These are phyloP conservation scores for Elephas maximus DNA, from an alignment of 2,113 vertebrate genomes.

Conservation along the genomic window DNA sequence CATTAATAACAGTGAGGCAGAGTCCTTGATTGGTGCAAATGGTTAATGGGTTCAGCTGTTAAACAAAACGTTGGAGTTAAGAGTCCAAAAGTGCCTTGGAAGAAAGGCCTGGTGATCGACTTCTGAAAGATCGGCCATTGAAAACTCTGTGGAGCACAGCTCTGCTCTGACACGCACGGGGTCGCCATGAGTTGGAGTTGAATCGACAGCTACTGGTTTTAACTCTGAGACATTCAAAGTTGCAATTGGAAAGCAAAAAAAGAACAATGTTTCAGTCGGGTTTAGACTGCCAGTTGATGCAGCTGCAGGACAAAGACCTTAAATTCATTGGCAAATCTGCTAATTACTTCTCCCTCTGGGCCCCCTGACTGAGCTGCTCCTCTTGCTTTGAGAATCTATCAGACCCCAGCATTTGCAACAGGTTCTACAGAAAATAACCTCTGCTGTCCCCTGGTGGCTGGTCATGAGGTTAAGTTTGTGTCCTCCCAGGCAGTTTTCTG, in stretches of 20 bases:
- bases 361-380: not conserved
- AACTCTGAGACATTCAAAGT: not conserved
- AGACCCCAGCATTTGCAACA: not conserved
- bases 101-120: not conserved
- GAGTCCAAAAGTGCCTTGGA: not conserved
- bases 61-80: no score
- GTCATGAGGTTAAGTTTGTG: not conserved
- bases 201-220: not conserved
- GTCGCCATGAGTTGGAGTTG: not conserved
- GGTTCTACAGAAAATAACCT: slow-evolving; percentile 5
- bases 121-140: not conserved
- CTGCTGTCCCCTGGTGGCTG: slow-evolving; percentile 40
- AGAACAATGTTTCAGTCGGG: not conserved
- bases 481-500: not conserved
- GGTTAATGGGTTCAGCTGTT: not conserved
- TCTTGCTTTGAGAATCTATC: not conserved
- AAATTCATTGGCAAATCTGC: not conserved
- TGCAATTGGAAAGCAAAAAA: slow-evolving; percentile 37
- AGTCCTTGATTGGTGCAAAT: not conserved
- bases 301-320: not conserved
- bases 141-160: not conserved
- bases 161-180: not conserved
- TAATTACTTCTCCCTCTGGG: not conserved
- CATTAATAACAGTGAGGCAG: not conserved
- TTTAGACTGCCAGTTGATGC: not conserved